Conservation (phyloP, 2,797 vertebrate species). For the Clarias platycephalus region DNA sequence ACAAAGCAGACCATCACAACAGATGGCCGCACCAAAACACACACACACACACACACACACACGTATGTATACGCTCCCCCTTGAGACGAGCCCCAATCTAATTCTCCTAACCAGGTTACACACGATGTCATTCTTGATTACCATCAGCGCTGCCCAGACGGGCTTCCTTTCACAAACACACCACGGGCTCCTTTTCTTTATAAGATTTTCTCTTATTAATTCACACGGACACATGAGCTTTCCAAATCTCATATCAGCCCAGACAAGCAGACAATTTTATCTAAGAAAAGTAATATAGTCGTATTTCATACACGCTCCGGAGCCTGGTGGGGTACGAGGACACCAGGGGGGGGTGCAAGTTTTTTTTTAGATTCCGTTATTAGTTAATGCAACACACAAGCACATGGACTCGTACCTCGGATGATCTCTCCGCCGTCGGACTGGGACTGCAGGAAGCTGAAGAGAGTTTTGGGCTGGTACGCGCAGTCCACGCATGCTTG, state of each 20-base stretch:
- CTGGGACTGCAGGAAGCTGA: slow-evolving; percentile 89
- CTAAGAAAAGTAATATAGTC: background rate
- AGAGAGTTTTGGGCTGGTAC: slow-evolving; percentile 84
- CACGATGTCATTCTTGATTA: slow-evolving; percentile 78
- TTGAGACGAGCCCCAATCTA: slow-evolving; percentile 68
- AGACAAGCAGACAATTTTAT: background rate
- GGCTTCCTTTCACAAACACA: slow-evolving; percentile 32
- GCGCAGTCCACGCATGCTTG: slow-evolving; percentile 95
- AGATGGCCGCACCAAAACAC: slow-evolving; percentile 66
- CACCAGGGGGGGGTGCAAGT: background rate
- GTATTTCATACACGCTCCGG: background rate
- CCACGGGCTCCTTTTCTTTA: background rate
- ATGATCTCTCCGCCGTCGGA: slow-evolving; percentile 93
- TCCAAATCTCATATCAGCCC: background rate
- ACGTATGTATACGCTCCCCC: slow-evolving; percentile 48
- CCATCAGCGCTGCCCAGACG: slow-evolving; percentile 64
- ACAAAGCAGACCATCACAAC: slow-evolving; percentile 61
- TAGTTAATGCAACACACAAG: background rate
- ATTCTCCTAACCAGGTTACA: slow-evolving; percentile 77
- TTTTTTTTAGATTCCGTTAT: background rate
- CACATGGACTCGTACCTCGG: slow-evolving; percentile 75
- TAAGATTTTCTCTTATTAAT: slow-evolving; percentile 16
- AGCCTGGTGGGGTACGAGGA: background rate
- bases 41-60: slow-evolving; percentile 38
- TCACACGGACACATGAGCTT: background rate